Base-by-base conservation (phyloP, 1,140 invertebrate species). In the Calycopis cecrops region DNA sequence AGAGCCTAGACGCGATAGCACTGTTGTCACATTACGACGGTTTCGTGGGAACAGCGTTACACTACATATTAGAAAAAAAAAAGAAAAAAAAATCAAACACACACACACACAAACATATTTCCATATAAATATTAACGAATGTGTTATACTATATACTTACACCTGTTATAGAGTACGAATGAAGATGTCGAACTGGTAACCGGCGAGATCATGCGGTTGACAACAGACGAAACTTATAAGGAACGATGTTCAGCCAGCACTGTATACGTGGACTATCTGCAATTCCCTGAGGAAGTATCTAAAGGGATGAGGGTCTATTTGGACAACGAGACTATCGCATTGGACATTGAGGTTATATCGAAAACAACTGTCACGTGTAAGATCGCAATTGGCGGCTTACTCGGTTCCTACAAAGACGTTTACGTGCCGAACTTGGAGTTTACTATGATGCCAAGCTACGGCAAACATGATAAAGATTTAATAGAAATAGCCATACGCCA, bases 191-290 rank as follows among this genome's bases (percentile, higher is more conserved):
- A 92, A 70, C 80, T 97, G 49, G 86, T 90, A 54, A 90, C 91
- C 49, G 94, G 94, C 1, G 89, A 91, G 34, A 87, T 78, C 16
- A 91, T 96, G 4, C 91, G 91, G 59, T 71, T 97, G 18, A 95
- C 94, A 0, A 95, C 93, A 10, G 92, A 97, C 70, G 90, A 92
- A 59, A 88, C 89, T 4, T 94, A 89, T 63, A 90, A 89, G 57
- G 93, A 96, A 52, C 90, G 92, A 66, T 93, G 94, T 61, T 91
- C 89, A 8, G 89, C 86, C 16, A 91, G 92, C 50, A 85, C 91
- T 9, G 79, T 97, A 3, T 96, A 92, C 73, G 82, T 97, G 0
- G 95, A 97, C 76, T 96, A 96, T 69, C 90, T 92, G 63, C 94
- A 95, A 67, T 94, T 97, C 54, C 90, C 90, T 8, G 93, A 95